Percentiles rank a stretch among this genome's conserved stretches.
Evolutionary conservation across 2,113 vertebrate genomes (phyloP).

Genomic region (Rhea americana): DNA sequence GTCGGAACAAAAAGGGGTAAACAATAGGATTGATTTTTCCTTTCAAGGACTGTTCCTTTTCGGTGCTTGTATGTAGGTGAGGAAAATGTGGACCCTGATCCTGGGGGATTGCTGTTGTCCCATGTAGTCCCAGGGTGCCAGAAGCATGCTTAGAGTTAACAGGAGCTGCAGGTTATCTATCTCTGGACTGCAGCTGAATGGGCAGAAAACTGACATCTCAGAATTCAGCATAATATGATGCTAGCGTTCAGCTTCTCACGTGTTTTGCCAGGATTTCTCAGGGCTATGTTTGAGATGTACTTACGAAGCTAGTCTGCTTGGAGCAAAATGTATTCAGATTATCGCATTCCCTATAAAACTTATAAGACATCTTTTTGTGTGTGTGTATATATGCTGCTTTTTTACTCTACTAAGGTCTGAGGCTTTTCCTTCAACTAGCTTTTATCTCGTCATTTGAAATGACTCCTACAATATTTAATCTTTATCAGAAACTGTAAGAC

Average conservation of each 20-base stretch:
- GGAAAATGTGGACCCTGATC: not conserved
- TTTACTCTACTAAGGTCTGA: constrained; percentile 44
- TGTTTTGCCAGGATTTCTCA: not conserved
- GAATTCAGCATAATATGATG: constrained; percentile 22
- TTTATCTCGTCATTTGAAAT: constrained; percentile 74
- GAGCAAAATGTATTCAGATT: not conserved
- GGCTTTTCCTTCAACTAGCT: constrained; percentile 64
- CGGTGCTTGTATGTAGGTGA: not conserved
- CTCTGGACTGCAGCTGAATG: not conserved
- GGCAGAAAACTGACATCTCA: constrained; percentile 25
- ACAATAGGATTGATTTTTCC: rapidly evolving
- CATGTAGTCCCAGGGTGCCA: too few species aligned
- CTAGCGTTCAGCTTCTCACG: not conserved
- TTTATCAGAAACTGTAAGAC: constrained; percentile 73
- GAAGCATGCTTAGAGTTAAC: not conserved
- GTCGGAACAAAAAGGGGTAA: not conserved
- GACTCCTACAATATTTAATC: constrained; percentile 78
- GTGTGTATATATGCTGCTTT: not conserved
- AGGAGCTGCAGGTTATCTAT: not conserved
- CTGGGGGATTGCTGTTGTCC: not conserved
- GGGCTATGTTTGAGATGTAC: not conserved
- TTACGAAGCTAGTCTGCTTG: not conserved
- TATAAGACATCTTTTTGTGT: not conserved
- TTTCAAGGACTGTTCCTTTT: not conserved
- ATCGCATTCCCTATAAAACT: not conserved